Evolutionary conservation across 1,140 invertebrate species (phyloP), one percentile per base, ranked within the genome.

Genomic region (Drosophila quadrilineata): DNA sequence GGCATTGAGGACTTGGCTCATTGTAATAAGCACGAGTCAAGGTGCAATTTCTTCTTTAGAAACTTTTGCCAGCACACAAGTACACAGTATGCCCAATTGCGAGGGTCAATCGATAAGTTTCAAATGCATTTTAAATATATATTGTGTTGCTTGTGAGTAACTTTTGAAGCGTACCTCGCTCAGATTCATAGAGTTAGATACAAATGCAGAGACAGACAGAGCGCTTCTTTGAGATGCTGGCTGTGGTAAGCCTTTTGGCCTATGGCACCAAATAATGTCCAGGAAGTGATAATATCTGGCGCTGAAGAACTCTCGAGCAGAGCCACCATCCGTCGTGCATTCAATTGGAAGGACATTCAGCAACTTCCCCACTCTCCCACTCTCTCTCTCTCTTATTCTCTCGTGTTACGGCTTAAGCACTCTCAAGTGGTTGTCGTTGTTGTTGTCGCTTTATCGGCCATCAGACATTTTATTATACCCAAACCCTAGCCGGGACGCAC

Each of bases 1-100:
- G 76, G 59, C 75, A 75, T 63, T 56, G 74, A 75, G 41, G 56
- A 50, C 59, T 41, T 62, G 40, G 68, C 76, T 75, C 72, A 62
- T 75, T 82, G 76, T 80, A 80, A 80, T 80, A 80, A 84, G 68
- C 63, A 80, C 35, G 54, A 82, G 73, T 76, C 77, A 80, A 72
- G 82, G 76, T 75, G 75, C 76, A 79, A 79, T 82, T 82, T 80
- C 71, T 82, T 80, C 71, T 80, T 75, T 82, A 67, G 57, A 79
- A 79, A 75, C 56, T 75, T 38, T 54, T 62, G 28, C 31, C 66
- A 45, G 60, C 31, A 53, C 35, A 58, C 54, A 63, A 62, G 22
- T 40, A 36, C 29, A 46, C 49, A 56, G 49, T 6, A 6, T 3
- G 2, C n/a, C n/a, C 6, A 49, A 41, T 14, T n/a, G 19, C 41